Base-by-base conservation (phyloP, 2,888 invertebrate genomes). In the Coelopa pilipes region DNA sequence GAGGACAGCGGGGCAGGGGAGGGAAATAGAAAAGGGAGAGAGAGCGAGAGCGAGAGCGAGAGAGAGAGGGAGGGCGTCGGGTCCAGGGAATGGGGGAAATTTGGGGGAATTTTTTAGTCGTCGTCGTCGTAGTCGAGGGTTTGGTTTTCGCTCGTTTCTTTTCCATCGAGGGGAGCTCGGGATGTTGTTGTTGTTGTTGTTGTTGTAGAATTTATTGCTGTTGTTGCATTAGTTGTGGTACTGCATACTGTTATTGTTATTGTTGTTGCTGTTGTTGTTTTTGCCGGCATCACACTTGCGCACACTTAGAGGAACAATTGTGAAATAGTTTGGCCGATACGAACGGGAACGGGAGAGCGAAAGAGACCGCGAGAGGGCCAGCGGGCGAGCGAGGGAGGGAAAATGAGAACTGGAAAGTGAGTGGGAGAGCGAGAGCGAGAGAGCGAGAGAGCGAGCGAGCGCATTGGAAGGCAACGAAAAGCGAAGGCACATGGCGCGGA, bases 271-370 rank as follows among this genome's bases (percentile, higher is more conserved):
- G 50, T 66, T 65, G 47, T 70, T 62, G 69, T 55, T 74, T 59
- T 49, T 74, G 68, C 49, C 53, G 24, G 49, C 63, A 66, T 74
- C 72, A 76, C 75, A 74, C 73, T 76, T 77, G 74, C 74, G 75
- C 75, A 74, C 57, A 72, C 63, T 55, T 50, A 62, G 49, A 34
- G 34, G 50, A 62, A 62, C 62, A 50, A 62, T n/a, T 15, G 5
- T 59, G 57, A 59, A 10, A 59, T 59, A 59, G 21, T 59, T 59
- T 59, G 57, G 57, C 2, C 34, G 34, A 34, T 34, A 34, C 2
- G n/a, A n/a, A n/a, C n/a, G 34, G 34, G 34, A 34, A 34, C 34
- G 34, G 34, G 34, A 34, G 34, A 34, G 34, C 7, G 34, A 34
- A 53, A 53, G 34, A 34, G 10, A 5, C 4, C 10, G 13, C 21